Base-by-base conservation (phyloP, 2,797 vertebrate species). In the Aldrovandia affinis region DNA sequence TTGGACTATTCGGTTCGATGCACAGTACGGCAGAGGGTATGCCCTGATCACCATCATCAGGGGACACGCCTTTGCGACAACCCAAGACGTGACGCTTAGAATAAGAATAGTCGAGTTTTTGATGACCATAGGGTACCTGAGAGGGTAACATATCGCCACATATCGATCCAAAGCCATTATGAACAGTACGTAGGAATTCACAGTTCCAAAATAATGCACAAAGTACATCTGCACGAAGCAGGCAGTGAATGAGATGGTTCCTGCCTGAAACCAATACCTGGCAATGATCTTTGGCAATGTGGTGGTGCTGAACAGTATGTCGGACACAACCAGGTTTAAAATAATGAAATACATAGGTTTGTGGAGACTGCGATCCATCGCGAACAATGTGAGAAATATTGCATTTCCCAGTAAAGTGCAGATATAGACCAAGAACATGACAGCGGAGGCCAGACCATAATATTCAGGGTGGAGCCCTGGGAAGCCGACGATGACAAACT, bases 401-500 rank as follows among this genome's bases (percentile, higher is more conserved):
- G 78, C 84, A 78, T 96, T 96, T 81, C 90, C 93, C 0, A 87
- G 42, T 2, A 95, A 15, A 3, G 91, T 93, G n/a, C 88, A 61
- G 20, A 86, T 8, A 86, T 93, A 95, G 42, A 92, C 91, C 0
- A 92, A 55, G 84, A 94, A 91, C 86, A 92, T 84, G 55, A 91
- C 28, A n/a, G 82, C 86, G 30, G 91, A 92, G 15, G 61, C 83
- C 2, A 90, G 42, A 47, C 86, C 83, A 9, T 91, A 77, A 65
- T 93, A 92, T 22, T 88, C 50, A 12, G 84, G 83, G 28, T 90
- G 89, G 87, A 95, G 93, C n/a, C 92, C 94, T 42, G 93, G 94
- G 84, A 96, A 94, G 81, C 95, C 95, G 14, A 92, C 84, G 0
- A 96, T 92, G 6, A 92, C 42, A 82, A 96, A 96, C 18, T 95